Base-by-base conservation (phyloP, 2,797 vertebrate species). In the Corythornis leucogaster region DNA sequence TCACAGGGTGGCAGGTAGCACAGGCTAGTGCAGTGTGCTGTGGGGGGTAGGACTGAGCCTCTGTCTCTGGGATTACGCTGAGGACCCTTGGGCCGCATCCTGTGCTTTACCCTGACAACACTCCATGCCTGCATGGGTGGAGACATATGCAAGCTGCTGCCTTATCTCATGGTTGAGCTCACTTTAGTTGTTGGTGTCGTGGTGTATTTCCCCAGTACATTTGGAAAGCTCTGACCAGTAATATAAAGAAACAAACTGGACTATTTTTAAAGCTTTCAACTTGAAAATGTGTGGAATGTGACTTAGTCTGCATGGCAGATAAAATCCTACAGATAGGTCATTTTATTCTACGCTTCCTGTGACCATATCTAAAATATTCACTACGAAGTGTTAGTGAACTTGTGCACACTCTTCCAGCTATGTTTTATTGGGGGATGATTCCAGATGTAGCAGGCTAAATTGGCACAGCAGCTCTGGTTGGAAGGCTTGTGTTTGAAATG, bases 401-500 rank as follows among this genome's bases (percentile, higher is more conserved):
- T 9, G 8, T 63, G 53, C 61, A 6, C 1, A 0, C 42, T 16
- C 25, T 92, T 88, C 30, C 61, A 69, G 75, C 84, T 91, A 12
- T 69, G 8, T 75, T 33, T 35, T 33, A 24, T 33, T 38, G 30
- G 40, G 62, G 74, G 64, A 38, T 81, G 51, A 57, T 85, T 70
- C 28, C 38, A 83, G 93, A 93, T 88, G 91, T 76, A 75, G 90
- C 84, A 79, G 86, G 91, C 88, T 91, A 91, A 89, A 24, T 7
- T 19, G 31, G 59, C 86, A 84, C 77, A 94, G 76, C 53, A 43
- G 91, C 48, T 89, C 96, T 91, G 81, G 92, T 79, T 97, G 92
- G 96, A 96, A 94, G 95, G 94, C 94, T 96, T 87, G 80, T 98
- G 91, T 96, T 98, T 98, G 92, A 97, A 96, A 98, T 98, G 97